Conservation (phyloP, 2,113 vertebrate genomes). For the Leptodactylus fuscus region DNA sequence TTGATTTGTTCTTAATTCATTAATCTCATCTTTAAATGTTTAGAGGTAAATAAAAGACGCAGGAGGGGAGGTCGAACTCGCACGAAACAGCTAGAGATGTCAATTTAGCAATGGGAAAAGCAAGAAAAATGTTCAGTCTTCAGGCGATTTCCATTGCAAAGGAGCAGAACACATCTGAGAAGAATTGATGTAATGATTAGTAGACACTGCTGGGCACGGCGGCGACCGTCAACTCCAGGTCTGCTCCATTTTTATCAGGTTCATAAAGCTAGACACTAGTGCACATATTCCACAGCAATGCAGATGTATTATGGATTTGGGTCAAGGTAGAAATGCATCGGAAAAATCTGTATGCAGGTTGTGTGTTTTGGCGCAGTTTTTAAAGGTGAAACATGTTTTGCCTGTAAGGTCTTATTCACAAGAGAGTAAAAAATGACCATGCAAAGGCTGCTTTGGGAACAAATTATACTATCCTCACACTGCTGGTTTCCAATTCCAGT, state of each 20-base stretch:
- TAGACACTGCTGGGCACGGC: constrained; percentile 17
- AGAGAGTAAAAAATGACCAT: too few species aligned
- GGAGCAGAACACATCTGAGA: constrained; percentile 31
- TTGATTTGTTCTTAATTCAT: constrained; percentile 54
- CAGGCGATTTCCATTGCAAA: constrained; percentile 39
- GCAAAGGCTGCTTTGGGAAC: too few species aligned
- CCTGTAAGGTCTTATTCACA: too few species aligned
- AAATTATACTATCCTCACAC: too few species aligned
- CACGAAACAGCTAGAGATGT: constrained; percentile 54
- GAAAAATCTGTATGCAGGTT: too few species aligned
- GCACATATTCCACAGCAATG: neutral
- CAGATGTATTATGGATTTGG: too few species aligned
- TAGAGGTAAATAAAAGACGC: constrained; percentile 50
- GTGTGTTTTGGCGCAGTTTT: too few species aligned
- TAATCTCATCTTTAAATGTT: constrained; percentile 58
- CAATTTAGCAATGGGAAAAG: constrained; percentile 47
- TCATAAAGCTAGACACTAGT: neutral
- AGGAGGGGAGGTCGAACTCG: neutral
- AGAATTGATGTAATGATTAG: constrained; percentile 48
- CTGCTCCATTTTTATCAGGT: neutral
- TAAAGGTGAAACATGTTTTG: too few species aligned
- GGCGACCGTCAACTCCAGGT: neutral
- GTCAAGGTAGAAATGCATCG: too few species aligned
- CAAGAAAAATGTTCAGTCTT: constrained; percentile 42
- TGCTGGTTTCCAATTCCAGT: too few species aligned